These are phyloP conservation scores for Neosilurus hyrtlii DNA, from an alignment of 2,797 vertebrate species.

Conservation along the genomic window DNA sequence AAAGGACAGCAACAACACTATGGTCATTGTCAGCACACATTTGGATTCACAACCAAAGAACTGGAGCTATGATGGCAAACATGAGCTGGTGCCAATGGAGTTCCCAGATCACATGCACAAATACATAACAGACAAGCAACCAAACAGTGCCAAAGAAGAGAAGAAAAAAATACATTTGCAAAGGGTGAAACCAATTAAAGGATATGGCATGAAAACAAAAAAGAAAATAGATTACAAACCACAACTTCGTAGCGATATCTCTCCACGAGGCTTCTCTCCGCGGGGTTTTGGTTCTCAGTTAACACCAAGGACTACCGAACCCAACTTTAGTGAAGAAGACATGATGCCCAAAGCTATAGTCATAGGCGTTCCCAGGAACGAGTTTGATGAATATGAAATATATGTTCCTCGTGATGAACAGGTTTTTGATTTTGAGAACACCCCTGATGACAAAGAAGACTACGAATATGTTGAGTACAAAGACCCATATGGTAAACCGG, in stretches of 20 bases:
- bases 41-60: slow-evolving; percentile 61
- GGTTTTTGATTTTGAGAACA: slow-evolving; percentile 39
- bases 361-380: slow-evolving; percentile 81
- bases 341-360: slow-evolving; percentile 64
- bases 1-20: slow-evolving; percentile 61
- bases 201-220: slow-evolving; percentile 71
- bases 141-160: slow-evolving; percentile 42
- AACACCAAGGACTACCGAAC: slow-evolving; percentile 33
- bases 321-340: slow-evolving; percentile 60
- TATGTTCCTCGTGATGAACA: slow-evolving; percentile 66
- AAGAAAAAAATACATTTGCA: slow-evolving; percentile 58
- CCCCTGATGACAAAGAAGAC: slow-evolving; percentile 60
- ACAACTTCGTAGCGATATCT: slow-evolving; percentile 57
- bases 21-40: slow-evolving; percentile 66
- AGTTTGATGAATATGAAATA: slow-evolving; percentile 79
- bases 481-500: slow-evolving; percentile 80
- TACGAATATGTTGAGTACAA: slow-evolving; percentile 78
- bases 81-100: slow-evolving; percentile 57
- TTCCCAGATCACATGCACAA: slow-evolving; percentile 69
- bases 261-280: slow-evolving; percentile 69
- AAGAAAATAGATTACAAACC: slow-evolving; percentile 70
- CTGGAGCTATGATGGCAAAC: slow-evolving; percentile 72
- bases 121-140: slow-evolving; percentile 61
- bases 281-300: slow-evolving; percentile 54
- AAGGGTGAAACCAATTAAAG: slow-evolving; percentile 61